A percentile compares a stretch with the other conserved stretches of the same genome.
Conservation (phyloP, 2,113 vertebrate species). For the Sitta europaea region DNA sequence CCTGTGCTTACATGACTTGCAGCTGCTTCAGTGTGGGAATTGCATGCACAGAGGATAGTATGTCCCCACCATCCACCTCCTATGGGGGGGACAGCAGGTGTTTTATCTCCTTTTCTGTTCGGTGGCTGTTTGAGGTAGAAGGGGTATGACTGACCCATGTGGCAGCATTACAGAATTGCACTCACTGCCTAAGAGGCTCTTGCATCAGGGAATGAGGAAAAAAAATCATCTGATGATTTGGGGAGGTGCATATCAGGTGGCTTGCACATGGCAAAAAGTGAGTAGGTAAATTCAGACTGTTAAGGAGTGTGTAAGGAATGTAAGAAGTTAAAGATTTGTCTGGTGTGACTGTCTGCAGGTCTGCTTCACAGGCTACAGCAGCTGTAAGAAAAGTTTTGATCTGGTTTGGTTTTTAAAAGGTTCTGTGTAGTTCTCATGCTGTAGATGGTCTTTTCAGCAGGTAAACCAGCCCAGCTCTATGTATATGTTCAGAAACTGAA, state of each 20-base stretch:
- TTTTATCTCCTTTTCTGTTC: not conserved
- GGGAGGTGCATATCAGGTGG: not conserved
- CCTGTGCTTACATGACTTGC: not conserved
- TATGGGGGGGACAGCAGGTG: not conserved
- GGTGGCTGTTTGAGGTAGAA: not conserved
- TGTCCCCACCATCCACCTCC: not conserved
- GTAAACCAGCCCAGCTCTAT: not conserved
- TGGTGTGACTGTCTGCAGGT: not conserved
- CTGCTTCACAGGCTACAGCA: not conserved
- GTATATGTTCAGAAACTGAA: not conserved
- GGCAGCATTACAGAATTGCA: not conserved
- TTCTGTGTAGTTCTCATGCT: not conserved
- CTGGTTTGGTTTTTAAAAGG: not conserved
- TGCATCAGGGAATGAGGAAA: not conserved
- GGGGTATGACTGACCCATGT: not conserved
- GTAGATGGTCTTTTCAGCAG: not conserved
- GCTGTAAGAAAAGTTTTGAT: not conserved
- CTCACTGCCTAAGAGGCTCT: not conserved
- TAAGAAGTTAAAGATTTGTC: not conserved
- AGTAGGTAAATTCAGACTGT: not conserved
- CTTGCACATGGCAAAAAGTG: not conserved
- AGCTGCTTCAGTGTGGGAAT: constrained; percentile 18
- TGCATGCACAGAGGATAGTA: not conserved
- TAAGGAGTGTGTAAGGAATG: not conserved
- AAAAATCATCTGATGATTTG: not conserved